Base-by-base conservation (phyloP, 2,888 invertebrate species). In the Drosophila imparisetae region DNA sequence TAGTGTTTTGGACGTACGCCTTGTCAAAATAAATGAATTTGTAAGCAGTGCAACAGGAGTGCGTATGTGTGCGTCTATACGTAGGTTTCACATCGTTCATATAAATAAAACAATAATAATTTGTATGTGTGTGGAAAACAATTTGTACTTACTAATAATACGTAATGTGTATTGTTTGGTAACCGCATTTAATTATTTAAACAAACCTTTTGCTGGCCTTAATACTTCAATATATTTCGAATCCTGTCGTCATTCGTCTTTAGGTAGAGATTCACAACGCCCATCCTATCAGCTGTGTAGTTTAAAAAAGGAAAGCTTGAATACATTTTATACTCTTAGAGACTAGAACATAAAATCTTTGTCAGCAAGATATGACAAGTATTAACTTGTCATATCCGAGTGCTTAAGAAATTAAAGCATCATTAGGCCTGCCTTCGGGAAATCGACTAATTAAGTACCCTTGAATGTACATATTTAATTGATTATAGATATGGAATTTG, bases 11-110 rank as follows among this genome's bases (percentile, higher is more conserved):
- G 45, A 58, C 45, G 42, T 71, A 61, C 52, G 64, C 66, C 66
- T 61, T 79, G 83, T 74, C 65, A 36, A 81, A 84, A 86, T 89
- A 81, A 75, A 85, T 89, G 72, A 86, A 80, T 86, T 86, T 75
- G 72, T 75, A 75, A 65, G 68, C 52, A 34, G 57, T 55, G 50
- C 49, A 53, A 63, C 54, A 52, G 52, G 48, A 36, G 55, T 58
- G 49, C 50, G 36, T 50, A 54, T 24, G 42, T 24, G 48, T 53
- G 49, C 0, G 13, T 59, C 30, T 11, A 30, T 30, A 45, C 2
- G 36, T 60, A 13, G 18, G 57, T 11, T 40, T 36, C 63, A 57
- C 48, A 65, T 58, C 30, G 53, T 53, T 60, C 66, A 70, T 69
- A 69, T 62, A 53, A 74, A 70, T 60, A 53, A 74, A 70, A 50